Percentiles rank a stretch among this genome's conserved stretches.
Conservation (phyloP, 2,888 invertebrate genomes). For the Lucinisca nassula region DNA sequence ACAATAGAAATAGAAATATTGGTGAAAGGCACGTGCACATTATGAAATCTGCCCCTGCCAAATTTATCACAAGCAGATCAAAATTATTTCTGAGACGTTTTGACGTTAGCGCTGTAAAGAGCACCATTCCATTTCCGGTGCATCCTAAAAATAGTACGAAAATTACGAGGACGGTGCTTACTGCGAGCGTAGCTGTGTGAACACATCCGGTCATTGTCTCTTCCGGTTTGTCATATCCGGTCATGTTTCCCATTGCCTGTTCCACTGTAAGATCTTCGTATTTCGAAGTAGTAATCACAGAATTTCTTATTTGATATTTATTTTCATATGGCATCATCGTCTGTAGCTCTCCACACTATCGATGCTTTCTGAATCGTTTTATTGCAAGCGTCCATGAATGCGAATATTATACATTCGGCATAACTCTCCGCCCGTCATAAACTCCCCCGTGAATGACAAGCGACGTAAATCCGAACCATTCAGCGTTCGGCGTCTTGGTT, state of each 20-base stretch:
- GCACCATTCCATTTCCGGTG: slow-evolving; percentile 81
- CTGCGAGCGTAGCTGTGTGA: slow-evolving; percentile 82
- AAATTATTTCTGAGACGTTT: slow-evolving; percentile 77
- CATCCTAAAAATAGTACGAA: slow-evolving; percentile 81
- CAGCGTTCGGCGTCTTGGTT: too few relatives aligned
- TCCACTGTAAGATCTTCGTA: neutral
- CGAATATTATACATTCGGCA: too few relatives aligned
- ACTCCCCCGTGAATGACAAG: too few relatives aligned
- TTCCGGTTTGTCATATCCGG: slow-evolving; percentile 12
- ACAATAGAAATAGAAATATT: slow-evolving; percentile 78
- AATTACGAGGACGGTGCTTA: slow-evolving; percentile 81
- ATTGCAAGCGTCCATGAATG: too few relatives aligned
- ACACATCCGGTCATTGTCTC: slow-evolving; percentile 72
- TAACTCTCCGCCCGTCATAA: too few relatives aligned
- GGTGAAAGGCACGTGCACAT: slow-evolving; percentile 80
- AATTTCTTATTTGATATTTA: neutral
- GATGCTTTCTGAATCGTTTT: too few relatives aligned
- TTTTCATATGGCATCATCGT: slow-evolving; percentile 38
- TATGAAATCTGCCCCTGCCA: slow-evolving; percentile 81
- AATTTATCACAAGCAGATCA: slow-evolving; percentile 78
- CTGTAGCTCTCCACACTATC: too few relatives aligned
- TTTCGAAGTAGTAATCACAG: neutral
- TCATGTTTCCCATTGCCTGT: slow-evolving; percentile 35
- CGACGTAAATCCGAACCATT: too few relatives aligned
- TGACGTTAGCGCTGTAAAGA: slow-evolving; percentile 76